Conservation (phyloP, 2,113 vertebrate genomes). For the Anhinga rufa region DNA sequence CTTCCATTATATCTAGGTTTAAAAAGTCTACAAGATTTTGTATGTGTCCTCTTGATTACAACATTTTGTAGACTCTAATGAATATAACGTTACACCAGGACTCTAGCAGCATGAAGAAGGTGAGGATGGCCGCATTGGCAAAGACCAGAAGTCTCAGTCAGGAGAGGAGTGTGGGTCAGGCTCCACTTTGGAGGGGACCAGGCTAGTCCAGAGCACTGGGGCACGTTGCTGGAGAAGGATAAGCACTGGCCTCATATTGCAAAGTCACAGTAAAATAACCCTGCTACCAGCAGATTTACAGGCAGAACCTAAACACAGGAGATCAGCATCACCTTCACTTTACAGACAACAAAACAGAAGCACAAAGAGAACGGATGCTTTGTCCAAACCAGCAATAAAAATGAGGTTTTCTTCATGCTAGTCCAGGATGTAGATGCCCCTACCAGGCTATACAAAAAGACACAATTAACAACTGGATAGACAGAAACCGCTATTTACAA, state of each 20-base stretch:
- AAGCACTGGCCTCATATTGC: not conserved
- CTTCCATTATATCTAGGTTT: not conserved
- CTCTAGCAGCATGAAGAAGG: not conserved
- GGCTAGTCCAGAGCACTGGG: not conserved
- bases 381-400: not conserved
- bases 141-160: not conserved
- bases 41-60: not conserved
- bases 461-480: not conserved
- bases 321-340: not conserved
- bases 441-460: not conserved
- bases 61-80: not conserved
- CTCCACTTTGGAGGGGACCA: not conserved
- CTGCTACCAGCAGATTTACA: not conserved
- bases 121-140: not conserved
- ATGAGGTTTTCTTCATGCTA: not conserved
- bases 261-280: not conserved
- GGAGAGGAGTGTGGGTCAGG: not conserved
- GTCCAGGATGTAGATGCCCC: not conserved
- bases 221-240: not conserved
- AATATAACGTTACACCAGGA: not conserved
- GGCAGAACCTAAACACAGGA: not conserved
- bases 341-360: not conserved
- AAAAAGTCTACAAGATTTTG: not conserved
- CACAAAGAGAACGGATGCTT: not conserved
- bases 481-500: not conserved